Percentiles rank a stretch among this genome's conserved stretches.
phyloP scores from a whole-genome alignment of 2,888 invertebrate species.

The Linhomoeus sp. region DNA sequence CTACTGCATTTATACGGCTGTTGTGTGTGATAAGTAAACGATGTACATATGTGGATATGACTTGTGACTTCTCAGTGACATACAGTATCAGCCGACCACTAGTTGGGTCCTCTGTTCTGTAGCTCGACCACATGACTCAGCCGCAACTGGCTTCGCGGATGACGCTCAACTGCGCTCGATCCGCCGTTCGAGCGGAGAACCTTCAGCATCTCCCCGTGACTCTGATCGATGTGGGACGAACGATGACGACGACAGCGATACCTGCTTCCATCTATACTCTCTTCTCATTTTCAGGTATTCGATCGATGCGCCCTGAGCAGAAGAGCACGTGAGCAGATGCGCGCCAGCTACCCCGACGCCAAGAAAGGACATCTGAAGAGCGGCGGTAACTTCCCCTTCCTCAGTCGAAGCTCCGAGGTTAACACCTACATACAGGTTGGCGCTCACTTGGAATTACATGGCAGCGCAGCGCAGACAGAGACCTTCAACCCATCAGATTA shows the following conservation, averaged over 20 bases:
- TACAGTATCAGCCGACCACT: not conserved
- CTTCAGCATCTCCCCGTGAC: slow-evolving; percentile 44
- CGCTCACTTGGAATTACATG: too few species aligned
- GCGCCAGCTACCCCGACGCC: slow-evolving; percentile 63
- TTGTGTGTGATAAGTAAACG: too few species aligned
- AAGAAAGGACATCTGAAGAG: slow-evolving; percentile 65
- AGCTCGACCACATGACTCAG: slow-evolving; percentile 62
- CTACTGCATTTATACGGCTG: too few species aligned
- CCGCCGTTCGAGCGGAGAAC: slow-evolving; percentile 32
- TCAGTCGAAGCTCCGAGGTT: slow-evolving; percentile 67
- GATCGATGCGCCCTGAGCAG: slow-evolving; percentile 63
- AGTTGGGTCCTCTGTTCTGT: slow-evolving; percentile 22
- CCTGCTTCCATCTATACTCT: too few species aligned
- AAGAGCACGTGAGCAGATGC: slow-evolving; percentile 53
- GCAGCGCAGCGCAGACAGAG: too few species aligned
- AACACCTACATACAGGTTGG: slow-evolving; percentile 69
- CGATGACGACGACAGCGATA: too few species aligned
- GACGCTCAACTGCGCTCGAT: slow-evolving; percentile 59
- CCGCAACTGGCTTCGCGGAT: slow-evolving; percentile 62
- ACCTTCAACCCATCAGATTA: too few species aligned
- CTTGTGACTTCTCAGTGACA: too few species aligned
- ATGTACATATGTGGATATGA: too few species aligned
- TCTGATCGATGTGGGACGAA: slow-evolving; percentile 46
- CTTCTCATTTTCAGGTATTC: too few species aligned
- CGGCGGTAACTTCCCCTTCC: slow-evolving; percentile 73